Evolutionary conservation across 2,888 invertebrate genomes (phyloP).

Genomic region (Hylaea fasciaria): DNA sequence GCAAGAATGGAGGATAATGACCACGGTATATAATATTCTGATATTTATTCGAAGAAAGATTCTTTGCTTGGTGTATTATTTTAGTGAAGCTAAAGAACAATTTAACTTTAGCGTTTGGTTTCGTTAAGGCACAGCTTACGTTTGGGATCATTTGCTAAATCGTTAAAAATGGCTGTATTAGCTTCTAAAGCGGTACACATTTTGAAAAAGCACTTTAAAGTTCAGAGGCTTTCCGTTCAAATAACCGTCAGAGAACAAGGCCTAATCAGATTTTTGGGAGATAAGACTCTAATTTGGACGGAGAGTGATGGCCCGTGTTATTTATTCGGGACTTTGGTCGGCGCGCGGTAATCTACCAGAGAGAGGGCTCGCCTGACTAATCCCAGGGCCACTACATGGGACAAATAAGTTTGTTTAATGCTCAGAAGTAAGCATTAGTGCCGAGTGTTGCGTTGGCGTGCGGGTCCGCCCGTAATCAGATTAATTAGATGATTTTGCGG

Average conservation of each 20-base stretch:
- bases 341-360: slow-evolving; percentile 55
- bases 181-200: slow-evolving; percentile 11
- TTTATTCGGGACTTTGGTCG: slow-evolving; percentile 52
- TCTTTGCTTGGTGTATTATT: slow-evolving; percentile 4
- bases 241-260: slow-evolving; percentile 38
- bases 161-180: slow-evolving; percentile 6
- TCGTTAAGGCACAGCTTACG: neutral
- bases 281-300: slow-evolving; percentile 50
- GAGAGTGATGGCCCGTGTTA: slow-evolving; percentile 52
- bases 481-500: slow-evolving; percentile 83
- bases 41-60: slow-evolving; percentile 22
- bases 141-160: neutral
- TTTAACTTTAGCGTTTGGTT: neutral
- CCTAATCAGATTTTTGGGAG: slow-evolving; percentile 45
- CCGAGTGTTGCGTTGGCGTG: slow-evolving; percentile 69
- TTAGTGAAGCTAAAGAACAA: neutral
- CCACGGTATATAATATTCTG: slow-evolving; percentile 27
- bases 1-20: slow-evolving; percentile 35
- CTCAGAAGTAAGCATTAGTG: slow-evolving; percentile 75
- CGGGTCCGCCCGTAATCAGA: slow-evolving; percentile 78
- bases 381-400: slow-evolving; percentile 70
- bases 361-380: slow-evolving; percentile 61
- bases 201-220: slow-evolving; percentile 37
- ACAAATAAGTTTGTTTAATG: slow-evolving; percentile 78
- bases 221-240: slow-evolving; percentile 28